Base-by-base conservation (phyloP, 2,888 invertebrate species). In the Brachynemurus nebulosus region DNA sequence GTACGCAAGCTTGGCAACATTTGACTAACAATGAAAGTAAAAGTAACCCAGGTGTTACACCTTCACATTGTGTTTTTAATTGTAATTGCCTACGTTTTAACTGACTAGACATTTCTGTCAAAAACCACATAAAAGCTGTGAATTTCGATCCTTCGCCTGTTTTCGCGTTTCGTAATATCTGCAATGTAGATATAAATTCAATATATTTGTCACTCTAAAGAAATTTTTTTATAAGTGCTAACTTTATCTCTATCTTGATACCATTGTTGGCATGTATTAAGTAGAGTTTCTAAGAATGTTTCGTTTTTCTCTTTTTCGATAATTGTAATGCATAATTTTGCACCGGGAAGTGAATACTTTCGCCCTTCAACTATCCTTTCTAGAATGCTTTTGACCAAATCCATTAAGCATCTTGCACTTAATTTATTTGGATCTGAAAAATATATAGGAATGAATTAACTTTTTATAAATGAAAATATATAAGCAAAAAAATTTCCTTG, bases 101-200 rank as follows among this genome's bases (percentile, higher is more conserved):
- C 72, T 86, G 86, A 61, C 86, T 83, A 65, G 86, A 88, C 80
- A 90, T 86, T 72, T 90, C 89, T 55, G 86, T 84, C 51, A 90
- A 71, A 70, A 89, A 88, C 63, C 83, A 83, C 72, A 90, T 86
- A 69, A 88, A 90, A 52, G 88, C 85, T 58, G 81, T 84, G 59
- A 75, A 79, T 47, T 76, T 73, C 30, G 78, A 77, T 42, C 79
- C 73, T 11, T 79, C 79, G 44, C 78, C 79, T 58, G 67, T 66
- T 56, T 63, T 70, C 49, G 66, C 53, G 1, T 72, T 61, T 45
- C 75, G 67, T 42, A 77, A 60, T 47, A 76, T 60, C 69, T 70
- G 59, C 8, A 47, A 42, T 39, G 7, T 25, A 21, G 40, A 23
- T 27, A 21, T 25, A 46, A 35, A 21, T 38, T 21, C 8, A 21